Evolutionary conservation across 2,113 vertebrate genomes (phyloP).

Genomic region (Nasalis larvatus): DNA sequence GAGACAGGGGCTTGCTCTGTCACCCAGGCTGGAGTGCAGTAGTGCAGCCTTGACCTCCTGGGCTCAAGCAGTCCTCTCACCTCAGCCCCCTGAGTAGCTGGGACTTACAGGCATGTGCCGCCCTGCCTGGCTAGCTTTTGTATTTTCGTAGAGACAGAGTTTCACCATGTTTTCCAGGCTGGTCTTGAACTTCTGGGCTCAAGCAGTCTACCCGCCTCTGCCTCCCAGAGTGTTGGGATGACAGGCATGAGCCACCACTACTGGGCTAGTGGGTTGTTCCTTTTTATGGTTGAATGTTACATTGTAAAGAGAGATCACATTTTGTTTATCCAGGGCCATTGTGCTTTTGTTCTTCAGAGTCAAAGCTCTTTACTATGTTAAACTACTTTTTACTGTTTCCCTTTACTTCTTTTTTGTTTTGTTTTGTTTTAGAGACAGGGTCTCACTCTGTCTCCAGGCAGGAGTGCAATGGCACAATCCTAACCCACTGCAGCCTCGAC

Average conservation of each 20-base stretch:
- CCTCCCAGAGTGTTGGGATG: no score
- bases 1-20: neutral
- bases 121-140: neutral
- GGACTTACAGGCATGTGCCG: neutral
- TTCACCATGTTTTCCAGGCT: no score
- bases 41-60: neutral
- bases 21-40: neutral
- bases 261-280: neutral
- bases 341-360: neutral
- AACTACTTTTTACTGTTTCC: neutral
- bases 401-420: neutral
- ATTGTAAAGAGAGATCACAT: neutral
- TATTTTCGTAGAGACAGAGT: no score
- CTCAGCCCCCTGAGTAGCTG: neutral
- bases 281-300: neutral
- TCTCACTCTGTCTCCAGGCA: no score
- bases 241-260: no score
- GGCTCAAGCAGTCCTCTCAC: neutral
- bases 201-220: no score
- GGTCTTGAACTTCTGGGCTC: no score
- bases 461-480: no score
- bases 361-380: neutral
- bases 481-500: no score
- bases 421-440: neutral
- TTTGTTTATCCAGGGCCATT: neutral